Evolutionary conservation across 1,140 invertebrate genomes (phyloP), one percentile per base, ranked within the genome.

Genomic region (Nebria ingens): DNA sequence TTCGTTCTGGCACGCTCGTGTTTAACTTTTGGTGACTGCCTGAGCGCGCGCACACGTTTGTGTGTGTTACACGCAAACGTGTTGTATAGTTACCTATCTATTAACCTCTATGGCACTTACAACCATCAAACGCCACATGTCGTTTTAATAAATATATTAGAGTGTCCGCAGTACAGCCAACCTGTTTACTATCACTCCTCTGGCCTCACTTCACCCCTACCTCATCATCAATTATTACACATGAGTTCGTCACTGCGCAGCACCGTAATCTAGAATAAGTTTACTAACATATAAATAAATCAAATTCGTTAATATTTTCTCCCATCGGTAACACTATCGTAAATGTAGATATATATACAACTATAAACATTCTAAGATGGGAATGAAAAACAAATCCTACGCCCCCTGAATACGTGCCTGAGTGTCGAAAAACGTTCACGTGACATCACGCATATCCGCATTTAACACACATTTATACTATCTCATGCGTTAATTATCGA

Each of bases 391-490:
- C n/a, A n/a, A n/a, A n/a, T n/a, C n/a, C n/a, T n/a, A n/a, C n/a
- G n/a, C n/a, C 45, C 49, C 40, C 25, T 34, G 25, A 34, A 34
- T 45, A 17, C 40, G 40, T 45, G 40, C 40, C 40, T 45, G 40
- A 11, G 17, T 45, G 4, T 17, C 15, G 15, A 45, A 45, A 45
- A 20, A 11, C 21, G 50, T 51, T 20, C 19, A 22, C 21, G 50
- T 22, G 21, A 51, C 21, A 51, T 53, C 65, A 67, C 65, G 65
- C 63, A 64, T 61, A 64, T n/a, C n/a, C 59, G 57, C 65, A 62
- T 67, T 67, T 67, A 67, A 65, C 65, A 67, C 65, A 63, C 64
- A 65, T 67, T 67, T 67, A 66, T 65, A 64, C 65, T 67, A 65
- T 67, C 65, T 61, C 62, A 66, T 67, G 60, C 56, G 21, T 55